A percentile compares a stretch with the other conserved stretches of the same genome.
phyloP scores from a whole-genome alignment of 2,797 vertebrate genomes.

The Sebastes kiyomatsui region DNA sequence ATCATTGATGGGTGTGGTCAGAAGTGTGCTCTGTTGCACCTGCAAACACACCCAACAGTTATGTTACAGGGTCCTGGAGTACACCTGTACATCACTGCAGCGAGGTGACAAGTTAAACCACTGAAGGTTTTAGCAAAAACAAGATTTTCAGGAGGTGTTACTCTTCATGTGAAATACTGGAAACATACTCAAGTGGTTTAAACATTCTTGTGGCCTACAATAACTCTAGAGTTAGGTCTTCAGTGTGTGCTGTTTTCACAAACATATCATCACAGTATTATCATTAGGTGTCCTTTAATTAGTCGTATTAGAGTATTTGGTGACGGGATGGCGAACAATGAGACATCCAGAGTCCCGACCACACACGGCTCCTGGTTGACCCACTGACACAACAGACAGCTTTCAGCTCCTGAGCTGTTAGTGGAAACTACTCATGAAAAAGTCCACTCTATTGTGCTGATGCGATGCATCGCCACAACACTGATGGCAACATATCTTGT shows the following conservation, averaged over 20 bases:
- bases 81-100: not conserved
- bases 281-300: slow-evolving; percentile 44
- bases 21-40: not conserved
- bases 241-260: not conserved
- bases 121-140: not conserved
- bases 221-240: not conserved
- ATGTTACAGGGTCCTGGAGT: not conserved
- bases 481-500: slow-evolving; percentile 50
- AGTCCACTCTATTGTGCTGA: slow-evolving; percentile 39
- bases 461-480: slow-evolving; percentile 24
- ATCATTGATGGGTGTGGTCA: not conserved
- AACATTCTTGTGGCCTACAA: not conserved
- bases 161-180: not conserved
- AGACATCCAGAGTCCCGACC: slow-evolving; percentile 18
- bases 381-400: slow-evolving; percentile 46
- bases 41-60: not conserved
- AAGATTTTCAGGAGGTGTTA: slow-evolving; percentile 17
- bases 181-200: not conserved
- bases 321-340: slow-evolving; percentile 37
- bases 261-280: slow-evolving; percentile 4
- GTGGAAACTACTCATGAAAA: slow-evolving; percentile 56
- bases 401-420: slow-evolving; percentile 42
- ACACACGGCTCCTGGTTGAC: slow-evolving; percentile 24
- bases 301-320: slow-evolving; percentile 20
- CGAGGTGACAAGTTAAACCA: not conserved